Evolutionary conservation across 1,140 invertebrate genomes (phyloP).

Genomic region (Aphaenogaster ashmeadi): DNA sequence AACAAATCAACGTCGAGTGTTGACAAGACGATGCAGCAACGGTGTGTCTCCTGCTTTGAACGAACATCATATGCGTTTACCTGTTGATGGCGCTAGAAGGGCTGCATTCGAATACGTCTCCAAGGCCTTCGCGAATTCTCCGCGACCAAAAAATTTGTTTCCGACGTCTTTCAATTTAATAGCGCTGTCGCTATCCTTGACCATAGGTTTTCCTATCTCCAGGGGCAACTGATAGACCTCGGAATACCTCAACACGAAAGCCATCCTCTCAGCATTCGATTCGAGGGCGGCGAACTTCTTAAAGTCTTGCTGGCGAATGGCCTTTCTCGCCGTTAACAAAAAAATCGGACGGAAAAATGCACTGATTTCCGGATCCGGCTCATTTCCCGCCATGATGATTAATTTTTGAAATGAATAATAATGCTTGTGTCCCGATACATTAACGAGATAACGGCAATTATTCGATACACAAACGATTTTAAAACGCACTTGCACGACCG

Average conservation of each 20-base stretch:
- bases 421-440: too few species aligned
- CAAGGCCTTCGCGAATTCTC: constrained; percentile 92
- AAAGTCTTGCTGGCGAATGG: constrained; percentile 75
- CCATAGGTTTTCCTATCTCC: constrained; percentile 75
- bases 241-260: constrained; percentile 80
- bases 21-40: too few species aligned
- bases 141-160: constrained; percentile 92
- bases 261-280: constrained; percentile 77
- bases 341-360: constrained; percentile 83
- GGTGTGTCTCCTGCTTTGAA: too few species aligned
- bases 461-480: too few species aligned
- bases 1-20: too few species aligned
- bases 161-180: constrained; percentile 91
- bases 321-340: constrained; percentile 73
- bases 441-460: too few species aligned
- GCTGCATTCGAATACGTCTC: constrained; percentile 92
- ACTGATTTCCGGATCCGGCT: constrained; percentile 75
- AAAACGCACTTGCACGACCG: too few species aligned
- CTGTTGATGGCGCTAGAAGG: constrained; percentile 89
- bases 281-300: constrained; percentile 78
- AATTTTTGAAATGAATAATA: too few species aligned
- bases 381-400: constrained; percentile 69
- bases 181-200: constrained; percentile 90
- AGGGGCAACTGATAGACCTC: constrained; percentile 78
- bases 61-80: constrained; percentile 82